Evolutionary conservation across 2,888 invertebrate species (phyloP), one percentile per base, ranked within the genome.

Genomic region (Tetragonula carbonaria): DNA sequence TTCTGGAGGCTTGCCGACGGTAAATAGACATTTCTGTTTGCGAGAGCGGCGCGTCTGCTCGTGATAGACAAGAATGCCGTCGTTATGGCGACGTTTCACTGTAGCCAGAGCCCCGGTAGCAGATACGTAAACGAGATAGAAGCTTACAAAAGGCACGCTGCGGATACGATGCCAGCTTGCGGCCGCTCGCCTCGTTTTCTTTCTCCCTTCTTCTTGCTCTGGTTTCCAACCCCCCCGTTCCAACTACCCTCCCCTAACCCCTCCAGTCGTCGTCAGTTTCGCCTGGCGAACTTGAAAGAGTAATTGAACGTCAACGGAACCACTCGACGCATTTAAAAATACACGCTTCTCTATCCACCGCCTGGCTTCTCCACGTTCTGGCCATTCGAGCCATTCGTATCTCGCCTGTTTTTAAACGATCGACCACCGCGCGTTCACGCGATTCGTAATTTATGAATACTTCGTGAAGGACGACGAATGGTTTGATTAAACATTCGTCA

Each of bases 241-340:
- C 38, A 38, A 6, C 38, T 38, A 4, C 38, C 38, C 5, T 33
- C 33, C 80, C 74, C 23, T n/a, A 23, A 14, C 23, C 28, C 14
- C 23, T 38, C 76, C 74, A 72, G 84, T 50, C 68, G 57, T 53
- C 79, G 73, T 62, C 74, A 74, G 78, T 86, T 82, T 89, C 87
- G 87, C 82, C 88, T 88, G 87, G 85, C 90, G 90, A 92, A 93
- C 90, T 92, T 93, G 90, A 90, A 91, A 92, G 90, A 91, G 91
- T 92, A 93, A 93, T 93, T 93, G 93, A 93, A 92, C 91, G 91
- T 92, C 93, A 92, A 92, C 92, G 91, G 85, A 85, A 85, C 77
- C 77, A 72, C 88, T 86, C 86, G 84, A 84, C 86, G 85, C 86
- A 88, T 90, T 91, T 88, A 86, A 89, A 87, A 86, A 86, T 78